Evolutionary conservation across 2,113 vertebrate species (phyloP).

Genomic region (Chionodraco myersi): DNA sequence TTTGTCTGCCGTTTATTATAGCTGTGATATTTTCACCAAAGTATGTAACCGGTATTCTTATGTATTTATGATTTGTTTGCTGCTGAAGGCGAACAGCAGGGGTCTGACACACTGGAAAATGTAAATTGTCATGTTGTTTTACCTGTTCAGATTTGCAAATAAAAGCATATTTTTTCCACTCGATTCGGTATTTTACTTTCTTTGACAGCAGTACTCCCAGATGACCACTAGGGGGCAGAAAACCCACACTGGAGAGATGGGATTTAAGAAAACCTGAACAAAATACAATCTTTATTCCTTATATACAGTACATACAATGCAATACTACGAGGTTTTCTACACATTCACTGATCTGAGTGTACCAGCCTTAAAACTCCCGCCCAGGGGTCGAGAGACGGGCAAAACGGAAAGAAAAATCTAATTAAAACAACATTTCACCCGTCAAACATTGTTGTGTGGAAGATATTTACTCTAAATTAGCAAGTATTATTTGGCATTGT

Average conservation of each 20-base stretch:
- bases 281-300: conserved; percentile 99
- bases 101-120: conserved; percentile 87
- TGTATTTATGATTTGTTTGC: conserved; percentile 80
- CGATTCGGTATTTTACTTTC: not conserved
- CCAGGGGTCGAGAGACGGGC: conserved; percentile 20
- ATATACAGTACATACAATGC: conserved; percentile 98
- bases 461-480: conserved; percentile 27
- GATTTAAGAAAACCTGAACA: conserved; percentile 92
- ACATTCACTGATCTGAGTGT: conserved; percentile 80
- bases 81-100: conserved; percentile 75
- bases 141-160: conserved; percentile 63
- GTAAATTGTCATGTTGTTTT: conserved; percentile 54
- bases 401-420: conserved; percentile 16
- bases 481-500: conserved; percentile 71
- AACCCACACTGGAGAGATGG: not conserved
- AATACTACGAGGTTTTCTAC: conserved; percentile 89
- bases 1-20: conserved; percentile 47
- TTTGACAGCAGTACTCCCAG: fast-evolving
- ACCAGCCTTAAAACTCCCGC: conserved; percentile 71
- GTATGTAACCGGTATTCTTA: conserved; percentile 58
- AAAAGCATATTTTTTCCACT: conserved; percentile 51
- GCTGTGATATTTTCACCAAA: conserved; percentile 66
- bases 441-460: conserved; percentile 27
- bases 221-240: conserved; percentile 6
- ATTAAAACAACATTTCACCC: conserved; percentile 31